Evolutionary conservation across 1,140 invertebrate species (phyloP).

Genomic region (Sycophaga agraensis): DNA sequence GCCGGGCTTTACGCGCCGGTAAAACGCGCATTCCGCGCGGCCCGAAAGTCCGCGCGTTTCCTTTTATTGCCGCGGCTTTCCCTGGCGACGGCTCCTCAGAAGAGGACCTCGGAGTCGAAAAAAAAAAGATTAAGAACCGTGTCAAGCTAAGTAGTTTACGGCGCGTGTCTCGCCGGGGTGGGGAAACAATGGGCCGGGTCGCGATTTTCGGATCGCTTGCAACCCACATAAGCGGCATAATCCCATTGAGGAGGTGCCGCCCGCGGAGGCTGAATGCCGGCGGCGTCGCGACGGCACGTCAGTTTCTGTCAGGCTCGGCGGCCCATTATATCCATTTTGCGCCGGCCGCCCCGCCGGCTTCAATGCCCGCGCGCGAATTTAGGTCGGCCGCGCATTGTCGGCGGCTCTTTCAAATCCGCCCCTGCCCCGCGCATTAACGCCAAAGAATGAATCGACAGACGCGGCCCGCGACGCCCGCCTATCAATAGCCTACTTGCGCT

Average conservation of each 20-base stretch:
- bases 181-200: constrained; percentile 1
- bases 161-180: too few species aligned
- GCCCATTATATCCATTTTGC: constrained; percentile 30
- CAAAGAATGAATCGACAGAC: constrained; percentile 22
- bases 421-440: constrained; percentile 8
- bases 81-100: too few species aligned
- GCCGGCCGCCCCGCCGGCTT: background rate
- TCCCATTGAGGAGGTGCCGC: constrained; percentile 19
- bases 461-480: background rate
- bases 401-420: constrained; percentile 27
- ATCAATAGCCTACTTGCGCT: constrained; percentile 19
- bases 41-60: too few species aligned
- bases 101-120: too few species aligned
- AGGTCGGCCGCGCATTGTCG: constrained; percentile 33
- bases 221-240: too few species aligned
- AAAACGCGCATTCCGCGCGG: too few species aligned
- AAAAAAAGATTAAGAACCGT: too few species aligned
- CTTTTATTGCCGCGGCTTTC: too few species aligned
- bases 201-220: constrained; percentile 25
- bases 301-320: constrained; percentile 18
- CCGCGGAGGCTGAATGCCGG: background rate
- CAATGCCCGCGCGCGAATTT: constrained; percentile 30
- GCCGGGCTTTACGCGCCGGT: too few species aligned
- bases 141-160: too few species aligned
- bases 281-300: constrained; percentile 23